A percentile compares a stretch with the other conserved stretches of the same genome.
Conservation (phyloP, 1,140 invertebrate species). For the Anoplolepis gracilipes region DNA sequence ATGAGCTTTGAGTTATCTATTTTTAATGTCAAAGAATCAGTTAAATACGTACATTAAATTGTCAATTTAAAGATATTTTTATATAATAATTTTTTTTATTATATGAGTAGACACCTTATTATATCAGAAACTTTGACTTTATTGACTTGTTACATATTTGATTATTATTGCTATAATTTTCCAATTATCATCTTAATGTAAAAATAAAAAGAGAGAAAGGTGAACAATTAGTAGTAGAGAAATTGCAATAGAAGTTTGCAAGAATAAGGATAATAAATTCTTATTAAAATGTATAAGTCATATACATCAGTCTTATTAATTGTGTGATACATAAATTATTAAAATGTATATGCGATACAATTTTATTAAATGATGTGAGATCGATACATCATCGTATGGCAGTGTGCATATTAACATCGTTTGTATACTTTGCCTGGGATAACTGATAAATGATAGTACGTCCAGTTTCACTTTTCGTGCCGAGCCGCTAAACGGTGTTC, state of each 20-base stretch:
- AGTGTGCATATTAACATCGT: neutral
- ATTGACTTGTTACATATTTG: neutral
- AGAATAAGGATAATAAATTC: neutral
- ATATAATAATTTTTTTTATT: too few species aligned
- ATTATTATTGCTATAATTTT: neutral
- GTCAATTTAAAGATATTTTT: too few species aligned
- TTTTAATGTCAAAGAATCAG: too few species aligned
- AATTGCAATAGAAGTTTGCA: constrained; percentile 1
- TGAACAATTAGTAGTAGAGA: neutral
- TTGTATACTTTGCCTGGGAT: neutral
- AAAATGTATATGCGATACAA: neutral
- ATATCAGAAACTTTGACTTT: neutral
- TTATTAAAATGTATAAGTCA: neutral
- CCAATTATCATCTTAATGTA: too few species aligned
- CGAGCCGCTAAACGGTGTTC: constrained; percentile 69
- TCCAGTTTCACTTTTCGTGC: constrained; percentile 78
- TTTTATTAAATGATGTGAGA: neutral
- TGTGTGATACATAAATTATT: too few species aligned
- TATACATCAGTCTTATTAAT: neutral
- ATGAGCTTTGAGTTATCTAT: too few species aligned
- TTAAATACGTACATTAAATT: too few species aligned
- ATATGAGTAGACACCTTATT: too few species aligned
- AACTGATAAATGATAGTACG: constrained; percentile 42
- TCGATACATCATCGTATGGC: neutral
- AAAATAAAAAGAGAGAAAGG: neutral